Base-by-base conservation (phyloP, 2,113 vertebrate genomes). In the Cheirogaleus medius region DNA sequence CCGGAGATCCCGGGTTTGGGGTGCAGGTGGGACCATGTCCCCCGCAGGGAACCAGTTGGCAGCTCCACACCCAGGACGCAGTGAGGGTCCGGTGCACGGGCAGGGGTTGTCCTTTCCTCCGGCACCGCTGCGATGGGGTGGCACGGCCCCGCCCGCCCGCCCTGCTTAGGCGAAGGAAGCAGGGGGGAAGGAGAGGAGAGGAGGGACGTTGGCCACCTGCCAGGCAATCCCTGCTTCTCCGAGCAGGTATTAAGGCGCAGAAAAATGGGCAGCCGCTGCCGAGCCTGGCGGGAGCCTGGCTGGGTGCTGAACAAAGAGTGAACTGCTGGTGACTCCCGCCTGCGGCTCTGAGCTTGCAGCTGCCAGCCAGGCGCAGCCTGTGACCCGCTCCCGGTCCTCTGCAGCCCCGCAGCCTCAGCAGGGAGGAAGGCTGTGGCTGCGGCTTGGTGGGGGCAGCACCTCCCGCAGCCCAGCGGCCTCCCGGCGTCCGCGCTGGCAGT, bases 11-110 rank as follows among this genome's bases (percentile, higher is more conserved):
- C 17, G 11, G 44, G 66, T 37, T 76, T 47, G 78, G 60, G 21
- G 8, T 32, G 11, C 0, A 29, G 12, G 18, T 29, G 47, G 76
- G 37, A 7, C 42, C 34, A 6, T 14, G 58, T 71, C 71, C 71
- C 42, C 39, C n/a, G n/a, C 74, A 60, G 88, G 42, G 34, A 63
- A 17, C 27, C 32, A 47, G 27, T 0, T 47, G 49, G 21, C 71
- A 56, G 15, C 32, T 82, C 73, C 23, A 32, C 71, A 10, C 2
- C 2, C 12, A 78, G 42, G 47, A 63, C 3, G 14, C 47, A 64
- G 54, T 0, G 25, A 78, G 47, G 29, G 54, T 56, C 12, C 34
- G 0, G 1, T 3, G 32, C 12, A 23, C 0, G 8, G 64, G 20
- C 9, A 4, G 5, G 23, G 27, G 27, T 2, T 5, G 11, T 4